These are phyloP conservation scores for Andrena fulva DNA, from an alignment of 2,888 invertebrate species.

Conservation along the genomic window DNA sequence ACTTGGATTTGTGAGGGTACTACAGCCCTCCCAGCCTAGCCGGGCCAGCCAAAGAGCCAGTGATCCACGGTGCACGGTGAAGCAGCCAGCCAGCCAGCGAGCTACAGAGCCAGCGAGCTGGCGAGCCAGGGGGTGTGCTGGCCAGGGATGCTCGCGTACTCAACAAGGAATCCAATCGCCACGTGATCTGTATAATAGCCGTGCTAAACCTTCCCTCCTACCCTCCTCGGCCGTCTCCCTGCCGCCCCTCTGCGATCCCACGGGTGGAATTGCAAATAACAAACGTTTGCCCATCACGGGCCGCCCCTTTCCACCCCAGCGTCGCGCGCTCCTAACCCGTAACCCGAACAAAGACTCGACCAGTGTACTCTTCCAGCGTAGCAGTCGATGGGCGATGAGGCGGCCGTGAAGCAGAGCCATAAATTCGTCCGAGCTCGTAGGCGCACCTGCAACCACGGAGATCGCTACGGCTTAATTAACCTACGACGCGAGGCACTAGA, in stretches of 20 bases:
- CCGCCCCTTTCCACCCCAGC: constrained; percentile 58
- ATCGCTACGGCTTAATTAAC: constrained; percentile 69
- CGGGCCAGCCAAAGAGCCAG: constrained; percentile 62
- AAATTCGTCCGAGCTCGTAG: constrained; percentile 57
- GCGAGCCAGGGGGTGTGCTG: constrained; percentile 22
- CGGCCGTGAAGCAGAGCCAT: constrained; percentile 37
- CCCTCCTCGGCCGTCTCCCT: constrained; percentile 46
- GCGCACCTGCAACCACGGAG: constrained; percentile 55
- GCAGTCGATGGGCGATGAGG: constrained; percentile 13
- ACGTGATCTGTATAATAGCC: constrained; percentile 83
- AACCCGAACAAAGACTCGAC: constrained; percentile 50
- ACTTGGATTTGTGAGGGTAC: constrained; percentile 83
- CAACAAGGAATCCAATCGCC: constrained; percentile 83
- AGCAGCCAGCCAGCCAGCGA: constrained; percentile 36
- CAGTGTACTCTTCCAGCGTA: neutral
- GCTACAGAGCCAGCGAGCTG: constrained; percentile 26
- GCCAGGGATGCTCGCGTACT: constrained; percentile 53
- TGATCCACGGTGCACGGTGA: constrained; percentile 54
- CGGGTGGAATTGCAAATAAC: constrained; percentile 81
- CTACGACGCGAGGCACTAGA: constrained; percentile 43
- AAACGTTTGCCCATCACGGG: constrained; percentile 78
- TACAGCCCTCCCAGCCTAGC: constrained; percentile 74
- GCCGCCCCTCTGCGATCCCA: constrained; percentile 75
- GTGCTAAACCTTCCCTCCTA: constrained; percentile 78
- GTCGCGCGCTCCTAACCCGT: constrained; percentile 11